Conservation (phyloP, 2,113 vertebrate species). For the Chaenocephalus aceratus region DNA sequence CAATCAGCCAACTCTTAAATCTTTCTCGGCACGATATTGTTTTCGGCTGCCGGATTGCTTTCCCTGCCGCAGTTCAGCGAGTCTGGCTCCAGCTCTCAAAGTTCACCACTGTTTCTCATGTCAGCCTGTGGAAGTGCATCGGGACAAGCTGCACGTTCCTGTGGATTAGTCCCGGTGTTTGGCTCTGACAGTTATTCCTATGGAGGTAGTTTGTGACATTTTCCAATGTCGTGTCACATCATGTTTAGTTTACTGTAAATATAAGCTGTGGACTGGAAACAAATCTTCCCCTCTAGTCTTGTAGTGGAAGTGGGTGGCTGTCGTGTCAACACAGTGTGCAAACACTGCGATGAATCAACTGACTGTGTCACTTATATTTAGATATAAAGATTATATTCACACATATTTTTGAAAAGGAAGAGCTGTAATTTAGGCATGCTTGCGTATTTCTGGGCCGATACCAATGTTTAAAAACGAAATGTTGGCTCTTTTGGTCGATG, state of each 20-base stretch:
- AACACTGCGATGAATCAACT: neutral
- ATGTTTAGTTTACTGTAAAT: neutral
- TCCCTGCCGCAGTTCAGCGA: slow-evolving; percentile 4
- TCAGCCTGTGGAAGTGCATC: neutral
- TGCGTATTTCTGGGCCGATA: no score
- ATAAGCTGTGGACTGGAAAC: neutral
- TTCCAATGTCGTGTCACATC: slow-evolving; percentile 7
- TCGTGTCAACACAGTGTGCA: slow-evolving; percentile 28
- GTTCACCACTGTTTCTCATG: slow-evolving; percentile 9
- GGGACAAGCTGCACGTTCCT: neutral
- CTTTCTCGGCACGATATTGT: slow-evolving; percentile 19
- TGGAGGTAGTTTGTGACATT: neutral
- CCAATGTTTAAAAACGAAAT: neutral
- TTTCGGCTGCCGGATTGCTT: slow-evolving; percentile 43
- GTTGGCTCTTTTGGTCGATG: neutral
- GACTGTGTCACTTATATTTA: neutral
- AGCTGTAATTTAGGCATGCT: no score
- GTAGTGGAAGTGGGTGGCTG: neutral
- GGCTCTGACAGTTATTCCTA: slow-evolving; percentile 6
- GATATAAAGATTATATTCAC: neutral
- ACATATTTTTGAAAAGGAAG: no score
- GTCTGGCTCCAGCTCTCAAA: neutral
- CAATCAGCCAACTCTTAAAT: slow-evolving; percentile 30
- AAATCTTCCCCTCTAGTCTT: neutral
- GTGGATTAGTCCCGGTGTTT: neutral